Base-by-base conservation (phyloP, 2,113 vertebrate genomes). In the Plestiodon gilberti region DNA sequence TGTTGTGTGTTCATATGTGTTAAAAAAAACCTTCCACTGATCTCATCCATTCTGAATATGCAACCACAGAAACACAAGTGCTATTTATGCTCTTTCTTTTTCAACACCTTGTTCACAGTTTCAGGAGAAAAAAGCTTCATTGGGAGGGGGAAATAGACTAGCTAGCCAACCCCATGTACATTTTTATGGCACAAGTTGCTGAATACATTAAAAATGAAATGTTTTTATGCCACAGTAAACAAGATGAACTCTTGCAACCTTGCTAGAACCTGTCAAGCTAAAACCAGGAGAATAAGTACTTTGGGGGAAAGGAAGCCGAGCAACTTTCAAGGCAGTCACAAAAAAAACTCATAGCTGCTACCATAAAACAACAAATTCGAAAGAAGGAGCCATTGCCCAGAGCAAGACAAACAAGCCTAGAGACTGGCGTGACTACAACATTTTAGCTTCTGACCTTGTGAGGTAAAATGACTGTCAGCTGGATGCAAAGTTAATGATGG, bases 391-490 rank as follows among this genome's bases (percentile, higher is more conserved):
- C 78, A 55, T 71, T 7, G 1, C 64, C 70, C 83, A 81, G 81
- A n/a, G 48, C 43, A 89, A 79, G 57, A 55, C 30, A 87, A 91
- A 91, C 90, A 88, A 77, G 88, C 86, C 92, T 89, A 88, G 86
- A 75, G 77, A 43, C 90, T 23, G 7, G 81, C 78, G 84, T 92
- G 89, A 84, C 83, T 83, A 77, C 81, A 91, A 84, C 86, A 83
- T 90, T 93, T 94, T 90, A 89, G 33, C 74, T 77, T 71, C 28
- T 92, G 93, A 93, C 92, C 91, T 95, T 92, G 91, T 13, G 1
- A 89, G 86, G 43, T 69, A 83, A 77, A 90, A 28, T 0, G 0
- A 40, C 70, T 0, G 0, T 85, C 86, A 87, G 79, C 76, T 89
- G 84, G 91, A 90, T 91, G 87, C 81, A 86, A 86, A 81, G 85